These are phyloP conservation scores for Peromyscus melanophrys DNA, from an alignment of 2,797 vertebrate genomes.

Conservation along the genomic window DNA sequence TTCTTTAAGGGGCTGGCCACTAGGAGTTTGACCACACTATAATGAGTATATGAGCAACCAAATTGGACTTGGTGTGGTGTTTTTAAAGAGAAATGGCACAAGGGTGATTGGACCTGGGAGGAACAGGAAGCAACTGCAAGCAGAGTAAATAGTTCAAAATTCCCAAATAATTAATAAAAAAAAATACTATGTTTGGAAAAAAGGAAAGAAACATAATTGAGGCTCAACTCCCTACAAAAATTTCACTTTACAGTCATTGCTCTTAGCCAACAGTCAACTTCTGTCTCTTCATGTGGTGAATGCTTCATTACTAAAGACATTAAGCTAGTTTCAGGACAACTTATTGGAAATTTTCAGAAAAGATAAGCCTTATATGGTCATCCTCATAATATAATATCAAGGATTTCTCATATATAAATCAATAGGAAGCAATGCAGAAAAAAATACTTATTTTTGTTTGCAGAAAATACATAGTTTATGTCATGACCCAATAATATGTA, in stretches of 20 bases:
- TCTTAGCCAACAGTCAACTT: not conserved
- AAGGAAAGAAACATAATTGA: not conserved
- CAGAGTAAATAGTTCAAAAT: not conserved
- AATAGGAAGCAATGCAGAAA: conserved; percentile 3
- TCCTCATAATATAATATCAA: not conserved
- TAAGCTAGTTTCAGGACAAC: not conserved
- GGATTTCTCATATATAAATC: not conserved
- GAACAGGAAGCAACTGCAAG: not conserved
- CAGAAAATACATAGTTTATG: not conserved
- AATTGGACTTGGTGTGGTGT: not conserved
- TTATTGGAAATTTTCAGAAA: not conserved
- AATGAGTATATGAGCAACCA: not conserved
- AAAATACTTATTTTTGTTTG: not conserved
- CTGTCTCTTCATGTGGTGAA: not conserved
- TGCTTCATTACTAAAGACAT: not conserved
- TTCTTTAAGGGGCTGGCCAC: not conserved
- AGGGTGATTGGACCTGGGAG: not conserved
- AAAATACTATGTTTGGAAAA: not conserved
- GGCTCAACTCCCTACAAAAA: not conserved
- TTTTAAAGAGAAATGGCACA: not conserved
- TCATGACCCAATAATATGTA: conserved; percentile 14
- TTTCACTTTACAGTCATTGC: not conserved
- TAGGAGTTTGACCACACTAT: not conserved
- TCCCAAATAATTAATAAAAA: not conserved
- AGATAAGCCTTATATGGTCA: not conserved